Base-by-base conservation (phyloP, 2,888 invertebrate genomes). In the Azorinus chamasolen region DNA sequence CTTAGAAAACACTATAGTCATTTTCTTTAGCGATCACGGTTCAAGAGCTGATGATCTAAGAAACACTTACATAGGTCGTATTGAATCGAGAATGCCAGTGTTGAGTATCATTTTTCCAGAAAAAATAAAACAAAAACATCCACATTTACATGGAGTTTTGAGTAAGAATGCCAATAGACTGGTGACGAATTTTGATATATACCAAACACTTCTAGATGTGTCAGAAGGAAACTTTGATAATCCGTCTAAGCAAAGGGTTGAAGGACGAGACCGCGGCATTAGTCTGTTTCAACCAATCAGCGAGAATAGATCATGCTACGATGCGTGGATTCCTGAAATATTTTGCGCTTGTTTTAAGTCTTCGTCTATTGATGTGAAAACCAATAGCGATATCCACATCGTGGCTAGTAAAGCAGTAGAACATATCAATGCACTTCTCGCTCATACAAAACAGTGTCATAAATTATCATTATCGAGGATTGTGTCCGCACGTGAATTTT, bases 291-390 rank as follows among this genome's bases (percentile, higher is more conserved):
- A 95, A 24, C 95, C 95, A 46, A 95, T 98, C 72, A 95, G 96
- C 0, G 92, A 91, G 48, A 94, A 95, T 65, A 94, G 98, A 50
- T 96, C 96, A 0, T 98, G 98, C 90, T 94, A 95, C 4, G 96
- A 97, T 92, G 98, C 98, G 0, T 96, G 96, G 66, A 96, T 98
- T 73, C 97, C 97, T 90, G 96, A 97, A 0, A 98, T 98, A 92
- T 98, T 98, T 97, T 98, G 98, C 91, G 96, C 97, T 0, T 98
- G 98, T 91, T 94, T 98, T 2, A 95, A 95, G 22, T 98, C 98
- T 97, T 93, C 95, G 78, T 94, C 95, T 62, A 93, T 97, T 0
- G 92, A 95, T 1, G 70, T 93, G 0, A 89, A 92, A 0, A 94
- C 95, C 32, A 90, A 93, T 0, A 89, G 95, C 12, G 94, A 95